Percentiles rank a stretch among this genome's conserved stretches.
Evolutionary conservation across 2,888 invertebrate species (phyloP).

Genomic region (Caenorhabditis auriculariae): DNA sequence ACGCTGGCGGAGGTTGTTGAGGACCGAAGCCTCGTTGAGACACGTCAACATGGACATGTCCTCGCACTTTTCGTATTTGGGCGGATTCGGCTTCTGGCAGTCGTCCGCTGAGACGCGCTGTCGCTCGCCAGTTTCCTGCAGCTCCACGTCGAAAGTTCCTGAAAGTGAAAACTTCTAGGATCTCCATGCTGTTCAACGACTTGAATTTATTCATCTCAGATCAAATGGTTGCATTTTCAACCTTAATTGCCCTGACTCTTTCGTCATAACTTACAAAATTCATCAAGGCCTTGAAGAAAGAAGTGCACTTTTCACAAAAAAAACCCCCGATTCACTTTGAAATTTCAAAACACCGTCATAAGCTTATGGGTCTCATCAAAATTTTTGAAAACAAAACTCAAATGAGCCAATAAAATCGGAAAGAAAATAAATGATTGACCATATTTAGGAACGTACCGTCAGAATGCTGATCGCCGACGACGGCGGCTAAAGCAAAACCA

Average conservation of each 20-base stretch:
- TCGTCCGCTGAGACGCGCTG: slow-evolving; percentile 72
- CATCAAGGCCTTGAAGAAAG: too few species aligned
- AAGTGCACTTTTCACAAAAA: too few species aligned
- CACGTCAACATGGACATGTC: slow-evolving; percentile 99
- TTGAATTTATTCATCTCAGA: too few species aligned
- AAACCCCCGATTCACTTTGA: too few species aligned
- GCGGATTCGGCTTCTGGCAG: slow-evolving; percentile 83
- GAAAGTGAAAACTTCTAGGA: not conserved
- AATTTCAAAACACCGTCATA: too few species aligned
- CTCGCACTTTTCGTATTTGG: slow-evolving; percentile 99
- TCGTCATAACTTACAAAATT: too few species aligned
- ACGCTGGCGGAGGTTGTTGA: slow-evolving; percentile 98
- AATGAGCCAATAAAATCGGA: not conserved
- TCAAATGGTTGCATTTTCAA: too few species aligned
- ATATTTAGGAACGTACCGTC: slow-evolving; percentile 74
- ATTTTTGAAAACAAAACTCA: too few species aligned
- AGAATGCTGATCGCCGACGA: slow-evolving; percentile 86
- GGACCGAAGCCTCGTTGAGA: slow-evolving; percentile 96
- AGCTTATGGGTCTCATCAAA: too few species aligned
- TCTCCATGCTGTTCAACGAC: too few species aligned
- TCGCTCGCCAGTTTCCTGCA: slow-evolving; percentile 80
- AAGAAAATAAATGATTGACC: not conserved
- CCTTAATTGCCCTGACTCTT: too few species aligned
- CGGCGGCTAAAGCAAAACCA: slow-evolving; percentile 86
- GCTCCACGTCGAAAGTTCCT: slow-evolving; percentile 76